Percentiles rank a stretch among this genome's conserved stretches.
Conservation (phyloP, 2,113 vertebrate species). For the Balaenoptera acutorostrata region DNA sequence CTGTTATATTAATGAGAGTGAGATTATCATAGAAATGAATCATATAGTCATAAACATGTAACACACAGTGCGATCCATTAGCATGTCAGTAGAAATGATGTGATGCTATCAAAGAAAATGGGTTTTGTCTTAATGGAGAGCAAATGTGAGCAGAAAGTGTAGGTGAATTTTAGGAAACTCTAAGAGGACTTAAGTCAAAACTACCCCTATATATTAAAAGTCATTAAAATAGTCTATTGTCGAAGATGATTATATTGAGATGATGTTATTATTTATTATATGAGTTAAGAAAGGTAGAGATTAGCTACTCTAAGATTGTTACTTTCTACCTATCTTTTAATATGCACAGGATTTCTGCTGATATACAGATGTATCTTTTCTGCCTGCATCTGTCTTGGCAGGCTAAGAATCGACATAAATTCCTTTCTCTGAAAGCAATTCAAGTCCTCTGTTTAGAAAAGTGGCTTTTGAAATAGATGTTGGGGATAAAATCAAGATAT, state of each 20-base stretch:
- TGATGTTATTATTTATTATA: not conserved
- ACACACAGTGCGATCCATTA: conserved; percentile 61
- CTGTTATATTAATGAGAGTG: conserved; percentile 75
- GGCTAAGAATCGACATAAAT: not conserved
- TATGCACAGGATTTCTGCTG: not conserved
- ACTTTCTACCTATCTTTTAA: not conserved
- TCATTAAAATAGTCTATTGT: not conserved
- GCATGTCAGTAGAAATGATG: conserved; percentile 40
- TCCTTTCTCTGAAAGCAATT: not conserved
- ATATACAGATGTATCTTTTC: not conserved
- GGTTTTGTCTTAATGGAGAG: conserved; percentile 53
- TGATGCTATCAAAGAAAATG: conserved; percentile 45
- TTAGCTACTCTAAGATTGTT: not conserved
- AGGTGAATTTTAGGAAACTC: conserved; percentile 24
- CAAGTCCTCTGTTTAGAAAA: not conserved
- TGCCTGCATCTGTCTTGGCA: not conserved
- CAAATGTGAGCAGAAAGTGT: conserved; percentile 18
- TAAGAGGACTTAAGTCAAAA: conserved; percentile 5
- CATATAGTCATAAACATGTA: conserved; percentile 70
- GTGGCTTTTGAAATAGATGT: not conserved
- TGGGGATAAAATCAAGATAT: not conserved
- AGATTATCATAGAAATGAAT: conserved; percentile 77
- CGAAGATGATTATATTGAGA: not conserved
- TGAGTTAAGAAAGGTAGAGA: not conserved
- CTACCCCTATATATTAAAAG: not conserved